Evolutionary conservation across 2,113 vertebrate species (phyloP), one percentile per base, ranked within the genome.

Genomic region (Thalassoma bifasciatum): DNA sequence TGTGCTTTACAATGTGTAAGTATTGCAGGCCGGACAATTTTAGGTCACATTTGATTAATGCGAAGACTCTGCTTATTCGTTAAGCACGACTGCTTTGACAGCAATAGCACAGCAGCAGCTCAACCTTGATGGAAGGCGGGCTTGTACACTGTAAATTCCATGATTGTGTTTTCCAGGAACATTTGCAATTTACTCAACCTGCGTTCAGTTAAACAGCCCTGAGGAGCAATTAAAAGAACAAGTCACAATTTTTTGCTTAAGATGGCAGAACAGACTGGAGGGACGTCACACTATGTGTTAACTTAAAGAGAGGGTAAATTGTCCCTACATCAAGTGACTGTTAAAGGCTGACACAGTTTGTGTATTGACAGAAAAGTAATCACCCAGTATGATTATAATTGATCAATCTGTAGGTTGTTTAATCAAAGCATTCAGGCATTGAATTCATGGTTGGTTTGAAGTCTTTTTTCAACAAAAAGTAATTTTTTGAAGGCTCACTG

Each of bases 21-120:
- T 64, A 77, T 58, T 62, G 68, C 60, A 42, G 13, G 62, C 71
- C 0, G 52, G 87, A 89, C 88, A 84, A 90, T 84, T 90, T 91
- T 71, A 83, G 88, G 88, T 91, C 85, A 88, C 63, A 21, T 79
- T 80, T 87, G 90, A 92, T 90, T 64, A 88, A 92, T 88, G 86
- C 64, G 59, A 59, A 70, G 73, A 77, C 64, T 79, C 58, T 75
- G 72, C 69, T 56, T 86, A 60, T 81, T 79, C 16, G 53, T 81
- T 90, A 85, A 86, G 73, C 87, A 66, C 72, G 1, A 74, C 70
- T 67, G 62, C 83, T 56, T 79, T 72, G 81, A 85, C 77, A 60
- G 69, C 63, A 10, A 17, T 19, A 0, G n/a, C 52, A 58, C 62
- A 67, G 67, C 16, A 30, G 53, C 60, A 50, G 81, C 79, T 83